phyloP scores from a whole-genome alignment of 2,797 vertebrate species.

The Sebastes itinus region DNA sequence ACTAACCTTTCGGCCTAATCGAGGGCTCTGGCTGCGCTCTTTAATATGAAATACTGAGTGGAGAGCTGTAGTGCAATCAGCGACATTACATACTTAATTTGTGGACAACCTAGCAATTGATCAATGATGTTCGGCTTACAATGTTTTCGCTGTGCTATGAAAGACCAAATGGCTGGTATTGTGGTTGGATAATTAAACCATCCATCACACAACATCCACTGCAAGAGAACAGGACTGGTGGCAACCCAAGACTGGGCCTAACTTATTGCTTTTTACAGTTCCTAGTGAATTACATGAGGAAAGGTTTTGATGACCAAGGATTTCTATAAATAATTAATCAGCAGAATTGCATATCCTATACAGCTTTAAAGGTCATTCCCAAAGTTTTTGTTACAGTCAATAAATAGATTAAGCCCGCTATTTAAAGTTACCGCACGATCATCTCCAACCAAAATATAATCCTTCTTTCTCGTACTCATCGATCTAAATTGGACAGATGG shows the following conservation, averaged over 20 bases:
- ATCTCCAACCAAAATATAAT: slow-evolving; percentile 13
- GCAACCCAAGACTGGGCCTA: slow-evolving; percentile 38
- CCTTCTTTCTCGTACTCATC: not conserved
- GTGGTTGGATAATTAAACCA: slow-evolving; percentile 76
- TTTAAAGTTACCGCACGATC: slow-evolving; percentile 24
- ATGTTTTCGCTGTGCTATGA: slow-evolving; percentile 60
- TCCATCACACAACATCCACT: slow-evolving; percentile 70
- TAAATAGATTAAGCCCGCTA: slow-evolving; percentile 36
- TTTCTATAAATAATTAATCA: slow-evolving; percentile 51
- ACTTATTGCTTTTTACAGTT: slow-evolving; percentile 57
- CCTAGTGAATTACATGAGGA: slow-evolving; percentile 50
- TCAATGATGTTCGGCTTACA: slow-evolving; percentile 69
- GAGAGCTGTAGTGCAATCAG: slow-evolving; percentile 54
- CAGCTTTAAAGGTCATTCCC: slow-evolving; percentile 51
- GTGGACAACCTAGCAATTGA: slow-evolving; percentile 62
- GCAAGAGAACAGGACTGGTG: slow-evolving; percentile 32
- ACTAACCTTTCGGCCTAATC: slow-evolving; percentile 46
- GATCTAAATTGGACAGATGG: slow-evolving; percentile 35
- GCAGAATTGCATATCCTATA: slow-evolving; percentile 32
- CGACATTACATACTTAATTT: slow-evolving; percentile 68
- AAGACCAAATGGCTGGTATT: slow-evolving; percentile 61
- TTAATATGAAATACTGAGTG: slow-evolving; percentile 47
- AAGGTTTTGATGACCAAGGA: slow-evolving; percentile 53
- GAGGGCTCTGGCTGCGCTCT: slow-evolving; percentile 28
- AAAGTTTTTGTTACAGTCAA: slow-evolving; percentile 36